Evolutionary conservation across 2,113 vertebrate species (phyloP).

Genomic region (Podilymbus podiceps): DNA sequence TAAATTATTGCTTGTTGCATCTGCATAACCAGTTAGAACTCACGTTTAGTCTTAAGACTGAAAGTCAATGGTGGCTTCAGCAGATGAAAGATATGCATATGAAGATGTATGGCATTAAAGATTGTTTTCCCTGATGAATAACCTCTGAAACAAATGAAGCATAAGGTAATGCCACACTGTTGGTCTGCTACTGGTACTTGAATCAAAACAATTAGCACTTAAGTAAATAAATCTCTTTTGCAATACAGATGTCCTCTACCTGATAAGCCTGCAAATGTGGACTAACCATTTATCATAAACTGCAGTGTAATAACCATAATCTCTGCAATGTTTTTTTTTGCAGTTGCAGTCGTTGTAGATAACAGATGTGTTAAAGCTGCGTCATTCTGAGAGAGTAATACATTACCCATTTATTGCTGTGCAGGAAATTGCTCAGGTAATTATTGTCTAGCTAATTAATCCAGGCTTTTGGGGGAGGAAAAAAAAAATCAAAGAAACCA

Average conservation of each 20-base stretch:
- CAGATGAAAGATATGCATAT: neutral
- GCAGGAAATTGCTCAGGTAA: conserved; percentile 32
- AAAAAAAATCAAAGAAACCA: neutral
- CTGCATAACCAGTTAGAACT: neutral
- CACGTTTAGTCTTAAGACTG: neutral
- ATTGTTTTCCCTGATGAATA: neutral
- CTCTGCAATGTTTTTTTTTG: neutral
- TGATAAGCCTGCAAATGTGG: neutral
- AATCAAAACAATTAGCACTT: conserved; percentile 1
- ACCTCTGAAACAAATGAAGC: conserved; percentile 9
- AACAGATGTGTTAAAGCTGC: neutral
- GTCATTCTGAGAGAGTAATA: neutral
- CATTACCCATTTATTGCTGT: neutral
- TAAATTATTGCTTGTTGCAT: neutral
- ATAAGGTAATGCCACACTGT: neutral
- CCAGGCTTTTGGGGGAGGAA: neutral
- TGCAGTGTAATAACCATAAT: neutral
- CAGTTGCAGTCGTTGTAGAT: neutral
- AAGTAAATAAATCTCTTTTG: conserved; percentile 11
- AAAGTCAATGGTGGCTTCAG: neutral
- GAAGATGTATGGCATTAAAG: neutral
- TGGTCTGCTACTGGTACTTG: neutral
- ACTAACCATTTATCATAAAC: neutral
- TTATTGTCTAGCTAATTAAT: conserved; percentile 41
- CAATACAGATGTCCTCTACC: neutral